Evolutionary conservation across 2,113 vertebrate genomes (phyloP).

Genomic region (Pitta sordida): DNA sequence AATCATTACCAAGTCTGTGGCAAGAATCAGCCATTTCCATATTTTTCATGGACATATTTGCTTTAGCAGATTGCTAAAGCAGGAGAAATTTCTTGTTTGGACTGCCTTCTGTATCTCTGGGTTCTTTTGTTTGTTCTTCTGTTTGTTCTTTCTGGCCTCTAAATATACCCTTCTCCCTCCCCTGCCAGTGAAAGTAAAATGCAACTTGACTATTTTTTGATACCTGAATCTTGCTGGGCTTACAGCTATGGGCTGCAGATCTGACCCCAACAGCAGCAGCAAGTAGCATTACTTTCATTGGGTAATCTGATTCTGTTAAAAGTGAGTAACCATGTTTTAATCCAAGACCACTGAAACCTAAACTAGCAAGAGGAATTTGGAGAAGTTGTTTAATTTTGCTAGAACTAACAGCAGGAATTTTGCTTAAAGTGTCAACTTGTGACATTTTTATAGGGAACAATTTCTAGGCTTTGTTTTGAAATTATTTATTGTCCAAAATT

Average conservation of each 20-base stretch:
- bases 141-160: neutral
- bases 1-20: neutral
- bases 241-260: neutral
- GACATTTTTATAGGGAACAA: neutral
- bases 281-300: neutral
- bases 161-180: too few relatives aligned
- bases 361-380: neutral
- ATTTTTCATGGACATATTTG: neutral
- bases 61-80: neutral
- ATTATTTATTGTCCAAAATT: neutral
- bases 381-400: neutral
- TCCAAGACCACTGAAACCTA: neutral
- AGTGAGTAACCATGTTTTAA: neutral
- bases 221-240: neutral
- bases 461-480: neutral
- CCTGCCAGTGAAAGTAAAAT: neutral
- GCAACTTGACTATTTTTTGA: neutral
- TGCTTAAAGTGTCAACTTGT: neutral
- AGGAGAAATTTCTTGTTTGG: neutral
- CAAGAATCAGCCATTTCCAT: neutral
- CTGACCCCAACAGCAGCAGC: neutral
- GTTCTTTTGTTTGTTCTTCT: neutral
- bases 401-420: neutral
- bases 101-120: neutral
- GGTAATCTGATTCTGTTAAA: neutral